phyloP scores from a whole-genome alignment of 2,113 vertebrate genomes.

The Redunca redunca region DNA sequence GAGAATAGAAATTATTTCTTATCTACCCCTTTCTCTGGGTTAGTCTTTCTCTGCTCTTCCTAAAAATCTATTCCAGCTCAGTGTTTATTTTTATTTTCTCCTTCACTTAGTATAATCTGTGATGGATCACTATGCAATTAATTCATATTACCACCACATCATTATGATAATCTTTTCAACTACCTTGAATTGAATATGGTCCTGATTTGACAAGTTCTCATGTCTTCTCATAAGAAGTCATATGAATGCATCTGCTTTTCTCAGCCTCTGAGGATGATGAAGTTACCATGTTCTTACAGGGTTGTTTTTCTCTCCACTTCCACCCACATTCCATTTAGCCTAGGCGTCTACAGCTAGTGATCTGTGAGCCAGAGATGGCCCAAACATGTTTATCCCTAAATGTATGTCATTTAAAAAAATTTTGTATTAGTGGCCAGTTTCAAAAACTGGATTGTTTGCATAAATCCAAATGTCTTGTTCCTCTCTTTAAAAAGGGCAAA shows the following conservation, averaged over 20 bases:
- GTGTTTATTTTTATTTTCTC: constrained; percentile 46
- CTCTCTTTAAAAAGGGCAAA: background rate
- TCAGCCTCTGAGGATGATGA: background rate
- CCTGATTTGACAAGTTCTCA: background rate
- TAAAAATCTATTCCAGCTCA: background rate
- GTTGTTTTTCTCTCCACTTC: background rate
- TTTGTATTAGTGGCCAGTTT: background rate
- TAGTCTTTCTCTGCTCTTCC: background rate
- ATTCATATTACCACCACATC: constrained; percentile 37
- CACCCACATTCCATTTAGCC: background rate
- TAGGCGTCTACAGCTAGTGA: background rate
- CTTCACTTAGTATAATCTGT: background rate
- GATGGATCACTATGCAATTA: constrained; percentile 25
- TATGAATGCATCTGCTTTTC: background rate
- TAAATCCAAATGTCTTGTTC: background rate
- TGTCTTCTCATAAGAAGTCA: background rate
- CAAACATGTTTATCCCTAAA: background rate
- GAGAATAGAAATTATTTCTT: background rate
- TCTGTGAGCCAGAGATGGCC: background rate
- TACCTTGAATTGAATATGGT: background rate
- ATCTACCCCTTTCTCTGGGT: background rate
- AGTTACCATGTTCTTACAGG: background rate
- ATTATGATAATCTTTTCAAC: constrained; percentile 32
- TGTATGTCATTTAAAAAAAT: too few relatives aligned
- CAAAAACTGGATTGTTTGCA: background rate